Evolutionary conservation across 2,888 invertebrate genomes (phyloP).

Genomic region (Dendrolimus pini): DNA sequence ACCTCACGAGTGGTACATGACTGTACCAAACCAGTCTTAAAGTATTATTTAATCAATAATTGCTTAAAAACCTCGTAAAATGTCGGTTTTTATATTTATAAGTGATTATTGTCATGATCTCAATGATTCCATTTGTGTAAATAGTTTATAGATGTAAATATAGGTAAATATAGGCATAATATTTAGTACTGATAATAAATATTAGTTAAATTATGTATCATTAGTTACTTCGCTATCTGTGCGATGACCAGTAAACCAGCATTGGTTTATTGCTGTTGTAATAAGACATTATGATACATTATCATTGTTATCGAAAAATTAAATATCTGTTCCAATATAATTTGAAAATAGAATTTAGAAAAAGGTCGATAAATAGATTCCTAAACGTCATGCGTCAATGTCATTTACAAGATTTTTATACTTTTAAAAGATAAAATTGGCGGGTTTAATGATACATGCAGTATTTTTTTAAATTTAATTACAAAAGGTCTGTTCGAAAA

Average conservation of each 20-base stretch:
- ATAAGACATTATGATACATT: neutral
- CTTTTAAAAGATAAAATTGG: too few species aligned
- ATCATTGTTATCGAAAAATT: too few species aligned
- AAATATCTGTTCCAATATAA: too few species aligned
- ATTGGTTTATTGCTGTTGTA: neutral
- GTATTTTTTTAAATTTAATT: too few species aligned
- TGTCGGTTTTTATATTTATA: slow-evolving; percentile 48
- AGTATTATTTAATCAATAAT: slow-evolving; percentile 65
- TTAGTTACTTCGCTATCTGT: slow-evolving; percentile 36
- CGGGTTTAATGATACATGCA: too few species aligned
- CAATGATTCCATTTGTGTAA: slow-evolving; percentile 75
- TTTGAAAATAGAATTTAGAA: too few species aligned
- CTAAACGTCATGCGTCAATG: too few species aligned
- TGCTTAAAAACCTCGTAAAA: slow-evolving; percentile 45
- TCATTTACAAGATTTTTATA: too few species aligned
- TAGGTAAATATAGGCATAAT: slow-evolving; percentile 32
- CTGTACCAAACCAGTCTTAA: slow-evolving; percentile 67
- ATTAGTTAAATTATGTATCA: slow-evolving; percentile 31
- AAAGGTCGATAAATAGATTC: too few species aligned
- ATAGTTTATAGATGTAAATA: slow-evolving; percentile 64
- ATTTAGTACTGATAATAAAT: slow-evolving; percentile 32
- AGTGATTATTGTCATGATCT: slow-evolving; percentile 69
- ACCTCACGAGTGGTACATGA: slow-evolving; percentile 51
- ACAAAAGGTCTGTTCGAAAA: too few species aligned
- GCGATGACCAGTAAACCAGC: slow-evolving; percentile 14